Evolutionary conservation across 2,797 vertebrate species (phyloP).

Genomic region (Muscicapa striata): DNA sequence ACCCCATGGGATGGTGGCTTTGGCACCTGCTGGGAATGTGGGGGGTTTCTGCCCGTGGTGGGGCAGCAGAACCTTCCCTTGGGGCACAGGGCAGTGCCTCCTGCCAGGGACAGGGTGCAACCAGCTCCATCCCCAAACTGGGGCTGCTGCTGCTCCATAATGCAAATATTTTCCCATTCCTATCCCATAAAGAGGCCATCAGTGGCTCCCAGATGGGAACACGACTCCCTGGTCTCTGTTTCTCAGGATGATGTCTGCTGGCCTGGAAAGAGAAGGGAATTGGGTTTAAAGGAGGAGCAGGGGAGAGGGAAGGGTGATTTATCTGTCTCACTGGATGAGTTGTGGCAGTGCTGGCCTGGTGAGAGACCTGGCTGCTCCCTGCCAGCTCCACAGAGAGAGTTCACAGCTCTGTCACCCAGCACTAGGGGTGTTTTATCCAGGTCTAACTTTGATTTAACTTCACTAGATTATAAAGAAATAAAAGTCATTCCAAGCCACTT

Average conservation of each 20-base stretch:
- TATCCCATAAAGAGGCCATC: background rate
- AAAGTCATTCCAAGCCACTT: background rate
- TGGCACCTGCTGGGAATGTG: background rate
- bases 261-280: background rate
- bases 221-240: background rate
- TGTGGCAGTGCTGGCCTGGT: background rate
- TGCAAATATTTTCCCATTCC: background rate
- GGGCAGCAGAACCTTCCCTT: background rate
- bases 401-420: background rate
- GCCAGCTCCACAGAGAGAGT: background rate
- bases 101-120: background rate
- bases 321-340: background rate
- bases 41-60: background rate
- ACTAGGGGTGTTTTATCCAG: background rate
- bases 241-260: background rate
- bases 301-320: background rate
- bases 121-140: accelerated
- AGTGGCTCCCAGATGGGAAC: accelerated
- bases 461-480: conserved; percentile 29
- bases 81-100: background rate
- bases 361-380: background rate
- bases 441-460: conserved; percentile 40
- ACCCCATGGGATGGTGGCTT: accelerated
- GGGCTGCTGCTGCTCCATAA: background rate
- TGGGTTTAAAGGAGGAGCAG: background rate